These are phyloP conservation scores for Phenacoccus solenopsis DNA, from an alignment of 1,140 invertebrate genomes.

Conservation along the genomic window DNA sequence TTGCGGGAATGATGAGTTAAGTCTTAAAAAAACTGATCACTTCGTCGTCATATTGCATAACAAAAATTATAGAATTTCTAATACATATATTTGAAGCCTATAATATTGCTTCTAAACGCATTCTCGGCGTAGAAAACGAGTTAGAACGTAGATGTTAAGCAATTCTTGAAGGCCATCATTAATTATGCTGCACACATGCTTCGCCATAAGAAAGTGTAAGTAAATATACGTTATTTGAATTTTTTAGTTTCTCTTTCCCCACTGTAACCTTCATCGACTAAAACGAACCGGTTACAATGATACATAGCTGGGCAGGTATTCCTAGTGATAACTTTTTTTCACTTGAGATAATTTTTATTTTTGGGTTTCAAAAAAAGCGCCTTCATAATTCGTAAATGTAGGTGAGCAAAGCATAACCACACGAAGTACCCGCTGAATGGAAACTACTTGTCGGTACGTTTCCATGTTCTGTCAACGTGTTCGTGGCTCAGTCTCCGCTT, in stretches of 20 bases:
- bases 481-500: too few species aligned
- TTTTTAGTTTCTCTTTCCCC: conserved; percentile 7
- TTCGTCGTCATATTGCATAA: background rate
- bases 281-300: background rate
- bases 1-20: too few species aligned
- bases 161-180: conserved; percentile 13
- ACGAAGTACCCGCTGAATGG: too few species aligned
- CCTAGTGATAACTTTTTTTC: background rate
- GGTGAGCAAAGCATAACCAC: too few species aligned
- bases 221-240: conserved; percentile 11
- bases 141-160: conserved; percentile 7
- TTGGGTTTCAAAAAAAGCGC: background rate
- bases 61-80: conserved; percentile 4
- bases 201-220: conserved; percentile 11
- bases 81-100: background rate
- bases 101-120: background rate
- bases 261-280: background rate
- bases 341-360: background rate
- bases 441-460: too few species aligned
- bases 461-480: too few species aligned
- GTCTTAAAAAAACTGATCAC: too few species aligned
- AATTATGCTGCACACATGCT: conserved; percentile 9
- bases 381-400: too few species aligned
- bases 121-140: conserved; percentile 8
- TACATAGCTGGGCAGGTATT: background rate